A percentile compares a stretch with the other conserved stretches of the same genome.
Conservation (phyloP, 2,888 invertebrate species). For the Scaptomyza parva region DNA sequence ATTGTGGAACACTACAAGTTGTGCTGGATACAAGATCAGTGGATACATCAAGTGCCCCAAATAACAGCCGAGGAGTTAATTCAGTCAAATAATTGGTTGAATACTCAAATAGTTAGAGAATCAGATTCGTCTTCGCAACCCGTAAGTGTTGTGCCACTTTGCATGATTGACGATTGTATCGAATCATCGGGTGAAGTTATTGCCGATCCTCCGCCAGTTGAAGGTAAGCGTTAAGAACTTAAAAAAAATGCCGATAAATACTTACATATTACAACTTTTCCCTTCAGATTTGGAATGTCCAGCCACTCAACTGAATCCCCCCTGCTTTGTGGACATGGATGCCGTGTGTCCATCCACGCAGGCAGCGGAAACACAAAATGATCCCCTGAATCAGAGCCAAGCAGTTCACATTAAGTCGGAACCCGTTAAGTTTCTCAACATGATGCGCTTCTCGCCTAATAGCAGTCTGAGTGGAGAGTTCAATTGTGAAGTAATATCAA, state of each 20-base stretch:
- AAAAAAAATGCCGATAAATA: too few species aligned
- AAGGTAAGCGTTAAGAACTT: background rate
- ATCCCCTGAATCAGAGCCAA: conserved; percentile 44
- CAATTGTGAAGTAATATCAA: conserved; percentile 38
- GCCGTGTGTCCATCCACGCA: conserved; percentile 29
- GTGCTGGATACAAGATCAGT: conserved; percentile 60
- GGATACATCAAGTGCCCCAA: conserved; percentile 48
- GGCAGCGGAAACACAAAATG: conserved; percentile 17
- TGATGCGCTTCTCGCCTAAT: conserved; percentile 43
- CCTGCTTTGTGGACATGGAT: conserved; percentile 51
- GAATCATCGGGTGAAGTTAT: background rate
- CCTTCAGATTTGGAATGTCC: conserved; percentile 24
- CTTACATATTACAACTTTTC: background rate
- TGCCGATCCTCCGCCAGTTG: background rate
- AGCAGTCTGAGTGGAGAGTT: conserved; percentile 15
- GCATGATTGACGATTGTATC: background rate
- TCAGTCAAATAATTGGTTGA: background rate
- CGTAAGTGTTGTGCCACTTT: conserved; percentile 23
- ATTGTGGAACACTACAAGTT: conserved; percentile 29
- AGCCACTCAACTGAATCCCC: conserved; percentile 32
- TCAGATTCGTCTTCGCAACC: background rate
- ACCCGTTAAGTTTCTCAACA: conserved; percentile 45
- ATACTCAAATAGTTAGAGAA: background rate
- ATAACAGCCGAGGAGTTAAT: conserved; percentile 24
- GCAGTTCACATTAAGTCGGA: conserved; percentile 43